Base-by-base conservation (phyloP, 1,140 invertebrate species). In the Drosophila simulans region DNA sequence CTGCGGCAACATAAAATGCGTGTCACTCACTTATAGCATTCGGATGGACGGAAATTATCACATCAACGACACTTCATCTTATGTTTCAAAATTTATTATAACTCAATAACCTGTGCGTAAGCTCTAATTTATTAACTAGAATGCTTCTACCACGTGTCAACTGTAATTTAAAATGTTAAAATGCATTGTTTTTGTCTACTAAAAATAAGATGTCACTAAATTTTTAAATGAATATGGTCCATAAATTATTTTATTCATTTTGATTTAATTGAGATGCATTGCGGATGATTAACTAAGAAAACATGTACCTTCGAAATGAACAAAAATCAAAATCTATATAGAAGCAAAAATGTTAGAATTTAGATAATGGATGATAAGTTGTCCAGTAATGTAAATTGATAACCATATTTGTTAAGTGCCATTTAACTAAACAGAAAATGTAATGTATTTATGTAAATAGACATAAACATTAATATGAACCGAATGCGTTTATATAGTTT, bases 41-140 rank as follows among this genome's bases (percentile, higher is more conserved):
- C 48, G 34, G 60, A 62, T 52, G 45, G 17, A 60, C 49, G 46
- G 40, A 64, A 54, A 39, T 11, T 5, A 13, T 55, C 58, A 25
- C 20, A 49, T 43, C 81, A 59, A 51, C 63, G 34, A 63, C 37
- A 66, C 60, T 77, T 66, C 58, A 88, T 52, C 35, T 82, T 86
- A 72, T 45, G 74, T 42, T 86, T 86, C 63, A 88, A 82, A 86
- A 86, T 86, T 79, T 76, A 79, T 59, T 83, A 86, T 72, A 79
- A 70, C 49, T 83, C 83, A 54, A 59, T 86, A 78, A 86, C 83
- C 15, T 80, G 60, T 48, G 75, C 58, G 51, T 79, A 86, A 52
- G 31, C 45, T 15, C 31, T 12, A 52, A 53, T 13, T n/a, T 42
- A 10, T 25, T 17, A 43, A n/a, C 20, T 27, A 31, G 5, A 46